A percentile compares a stretch with the other conserved stretches of the same genome.
phyloP scores from a whole-genome alignment of 2,888 invertebrate genomes.

The Aphodius sticticus region DNA sequence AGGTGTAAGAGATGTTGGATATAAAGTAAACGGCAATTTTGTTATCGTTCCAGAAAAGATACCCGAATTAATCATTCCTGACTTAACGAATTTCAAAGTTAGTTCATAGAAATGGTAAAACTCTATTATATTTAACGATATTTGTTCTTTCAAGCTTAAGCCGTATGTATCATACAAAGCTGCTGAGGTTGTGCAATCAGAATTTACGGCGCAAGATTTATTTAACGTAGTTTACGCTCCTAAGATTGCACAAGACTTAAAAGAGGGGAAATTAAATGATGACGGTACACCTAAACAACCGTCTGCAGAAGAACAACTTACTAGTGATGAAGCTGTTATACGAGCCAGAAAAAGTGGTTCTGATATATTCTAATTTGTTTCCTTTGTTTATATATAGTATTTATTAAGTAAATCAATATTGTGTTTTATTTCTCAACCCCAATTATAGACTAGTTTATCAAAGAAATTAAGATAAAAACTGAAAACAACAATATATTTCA shows the following conservation, averaged over 20 bases:
- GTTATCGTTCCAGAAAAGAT: conserved; percentile 83
- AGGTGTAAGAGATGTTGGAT: conserved; percentile 75
- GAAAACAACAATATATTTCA: conserved; percentile 12
- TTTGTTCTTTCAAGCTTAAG: conserved; percentile 69
- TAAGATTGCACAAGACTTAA: conserved; percentile 81
- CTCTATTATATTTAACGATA: conserved; percentile 23
- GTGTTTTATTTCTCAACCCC: background rate
- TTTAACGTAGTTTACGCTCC: conserved; percentile 82
- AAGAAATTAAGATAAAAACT: conserved; percentile 18
- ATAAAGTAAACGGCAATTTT: conserved; percentile 64
- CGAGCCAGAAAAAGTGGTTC: conserved; percentile 79
- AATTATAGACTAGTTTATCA: background rate
- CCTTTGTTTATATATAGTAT: background rate
- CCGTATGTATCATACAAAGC: conserved; percentile 94
- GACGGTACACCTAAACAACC: conserved; percentile 76
- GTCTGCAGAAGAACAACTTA: conserved; percentile 74
- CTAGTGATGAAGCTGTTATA: conserved; percentile 74
- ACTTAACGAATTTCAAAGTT: conserved; percentile 79
- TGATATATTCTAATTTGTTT: conserved; percentile 72
- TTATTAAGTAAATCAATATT: background rate
- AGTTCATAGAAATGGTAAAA: conserved; percentile 13
- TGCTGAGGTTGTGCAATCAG: conserved; percentile 76
- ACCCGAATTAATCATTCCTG: conserved; percentile 92
- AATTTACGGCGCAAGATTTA: conserved; percentile 84
- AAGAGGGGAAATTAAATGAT: conserved; percentile 72